These are phyloP conservation scores for Vollenhovia emeryi DNA, from an alignment of 1,140 invertebrate species.

Conservation along the genomic window DNA sequence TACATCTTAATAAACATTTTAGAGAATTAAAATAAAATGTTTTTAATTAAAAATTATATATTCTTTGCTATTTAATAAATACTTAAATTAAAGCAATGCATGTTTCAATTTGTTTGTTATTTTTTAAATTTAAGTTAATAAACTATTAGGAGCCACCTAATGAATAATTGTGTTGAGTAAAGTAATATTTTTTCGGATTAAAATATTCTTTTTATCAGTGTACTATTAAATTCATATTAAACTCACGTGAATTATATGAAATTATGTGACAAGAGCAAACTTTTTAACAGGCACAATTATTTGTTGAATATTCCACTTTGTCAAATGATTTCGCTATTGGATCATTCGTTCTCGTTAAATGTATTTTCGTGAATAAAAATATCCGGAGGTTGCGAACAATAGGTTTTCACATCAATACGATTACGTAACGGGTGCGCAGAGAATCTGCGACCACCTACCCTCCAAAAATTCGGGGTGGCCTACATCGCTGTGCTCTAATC, in stretches of 20 bases:
- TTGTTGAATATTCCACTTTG: neutral
- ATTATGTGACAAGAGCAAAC: neutral
- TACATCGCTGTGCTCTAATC: conserved; percentile 35
- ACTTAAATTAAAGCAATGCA: no score
- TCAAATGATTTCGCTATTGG: neutral
- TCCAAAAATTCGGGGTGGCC: conserved; percentile 64
- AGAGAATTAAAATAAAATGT: no score
- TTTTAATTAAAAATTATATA: no score
- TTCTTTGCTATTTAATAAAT: no score
- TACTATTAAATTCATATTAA: neutral
- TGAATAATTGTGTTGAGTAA: no score
- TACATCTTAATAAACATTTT: no score
- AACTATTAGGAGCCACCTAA: no score
- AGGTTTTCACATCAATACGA: conserved; percentile 46
- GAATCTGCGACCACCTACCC: conserved; percentile 40
- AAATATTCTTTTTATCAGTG: no score
- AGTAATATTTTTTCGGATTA: no score
- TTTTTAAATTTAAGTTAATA: no score
- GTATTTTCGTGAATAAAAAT: neutral
- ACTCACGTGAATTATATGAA: neutral
- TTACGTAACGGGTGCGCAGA: conserved; percentile 53
- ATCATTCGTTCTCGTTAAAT: neutral
- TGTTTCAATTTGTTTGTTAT: no score
- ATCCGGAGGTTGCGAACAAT: conserved; percentile 21
- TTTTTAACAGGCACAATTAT: neutral